Evolutionary conservation across 2,888 invertebrate species (phyloP).

Genomic region (Leptogaster cylindrica): DNA sequence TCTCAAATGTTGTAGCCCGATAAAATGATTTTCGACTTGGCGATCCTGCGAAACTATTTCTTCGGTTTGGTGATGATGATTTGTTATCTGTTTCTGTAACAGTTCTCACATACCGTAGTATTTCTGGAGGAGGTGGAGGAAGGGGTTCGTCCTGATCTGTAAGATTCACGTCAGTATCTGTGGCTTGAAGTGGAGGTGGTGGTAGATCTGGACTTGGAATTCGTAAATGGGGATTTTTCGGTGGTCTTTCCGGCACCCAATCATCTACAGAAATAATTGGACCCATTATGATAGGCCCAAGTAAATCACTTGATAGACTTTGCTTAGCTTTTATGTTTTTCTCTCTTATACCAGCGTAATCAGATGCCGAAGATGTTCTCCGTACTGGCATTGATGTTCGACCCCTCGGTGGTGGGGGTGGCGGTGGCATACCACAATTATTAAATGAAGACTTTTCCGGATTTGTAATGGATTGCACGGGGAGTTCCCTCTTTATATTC

Average conservation of each 20-base stretch:
- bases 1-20: slow-evolving; percentile 49
- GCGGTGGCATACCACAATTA: slow-evolving; percentile 61
- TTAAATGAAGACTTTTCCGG: slow-evolving; percentile 61
- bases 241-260: slow-evolving; percentile 77
- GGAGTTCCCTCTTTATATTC: slow-evolving; percentile 52
- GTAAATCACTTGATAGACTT: slow-evolving; percentile 58
- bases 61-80: slow-evolving; percentile 58
- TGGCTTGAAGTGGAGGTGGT: slow-evolving; percentile 56
- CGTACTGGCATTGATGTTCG: slow-evolving; percentile 53
- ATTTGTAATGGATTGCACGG: slow-evolving; percentile 51
- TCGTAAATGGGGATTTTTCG: slow-evolving; percentile 73
- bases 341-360: slow-evolving; percentile 65
- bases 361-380: slow-evolving; percentile 72
- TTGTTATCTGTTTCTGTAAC: slow-evolving; percentile 50
- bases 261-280: slow-evolving; percentile 70
- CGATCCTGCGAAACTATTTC: slow-evolving; percentile 62
- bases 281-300: slow-evolving; percentile 69
- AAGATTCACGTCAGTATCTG: slow-evolving; percentile 54
- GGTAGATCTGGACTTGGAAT: slow-evolving; percentile 62
- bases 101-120: slow-evolving; percentile 52
- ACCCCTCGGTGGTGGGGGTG: slow-evolving; percentile 61
- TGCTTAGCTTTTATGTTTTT: slow-evolving; percentile 52
- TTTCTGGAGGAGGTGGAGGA: slow-evolving; percentile 62
- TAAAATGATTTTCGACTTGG: slow-evolving; percentile 55
- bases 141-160: slow-evolving; percentile 57